Percentiles rank a stretch among this genome's conserved stretches.
These are phyloP conservation scores for Centruroides sculpturatus DNA, from an alignment of 1,140 invertebrate species.

Conservation along the genomic window DNA sequence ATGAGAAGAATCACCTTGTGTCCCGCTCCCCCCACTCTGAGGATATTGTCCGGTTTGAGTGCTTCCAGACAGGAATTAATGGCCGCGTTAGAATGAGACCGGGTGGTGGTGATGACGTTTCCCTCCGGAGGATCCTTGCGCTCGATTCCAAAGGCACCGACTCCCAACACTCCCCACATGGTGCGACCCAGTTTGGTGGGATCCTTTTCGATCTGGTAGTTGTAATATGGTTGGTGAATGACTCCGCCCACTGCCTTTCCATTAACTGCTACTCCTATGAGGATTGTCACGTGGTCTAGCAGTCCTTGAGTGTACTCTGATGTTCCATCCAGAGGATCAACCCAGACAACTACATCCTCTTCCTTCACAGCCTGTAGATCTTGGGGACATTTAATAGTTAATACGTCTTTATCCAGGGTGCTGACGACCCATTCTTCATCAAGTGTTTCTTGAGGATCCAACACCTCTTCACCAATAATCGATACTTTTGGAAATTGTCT, in stretches of 20 bases:
- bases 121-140: constrained; percentile 43
- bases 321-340: constrained; percentile 96
- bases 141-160: constrained; percentile 66
- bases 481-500: constrained; percentile 67
- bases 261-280: constrained; percentile 88
- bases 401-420: constrained; percentile 50
- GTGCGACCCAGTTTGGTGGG: constrained; percentile 53
- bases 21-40: constrained; percentile 89
- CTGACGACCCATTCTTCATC: constrained; percentile 32
- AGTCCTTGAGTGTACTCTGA: constrained; percentile 84
- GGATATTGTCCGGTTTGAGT: constrained; percentile 64
- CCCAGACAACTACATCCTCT: constrained; percentile 73
- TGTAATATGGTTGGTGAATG: constrained; percentile 93
- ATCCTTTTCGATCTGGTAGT: constrained; percentile 38
- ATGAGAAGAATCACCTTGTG: constrained; percentile 83
- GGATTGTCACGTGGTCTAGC: constrained; percentile 91
- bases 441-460: constrained; percentile 17
- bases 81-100: constrained; percentile 70
- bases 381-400: constrained; percentile 51
- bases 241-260: constrained; percentile 80
- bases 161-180: constrained; percentile 85
- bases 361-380: constrained; percentile 40
- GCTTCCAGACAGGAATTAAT: constrained; percentile 71
- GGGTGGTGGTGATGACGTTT: constrained; percentile 79
- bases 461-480: constrained; percentile 87